Evolutionary conservation across 2,888 invertebrate genomes (phyloP).

Genomic region (Cyrtodaria siliqua): DNA sequence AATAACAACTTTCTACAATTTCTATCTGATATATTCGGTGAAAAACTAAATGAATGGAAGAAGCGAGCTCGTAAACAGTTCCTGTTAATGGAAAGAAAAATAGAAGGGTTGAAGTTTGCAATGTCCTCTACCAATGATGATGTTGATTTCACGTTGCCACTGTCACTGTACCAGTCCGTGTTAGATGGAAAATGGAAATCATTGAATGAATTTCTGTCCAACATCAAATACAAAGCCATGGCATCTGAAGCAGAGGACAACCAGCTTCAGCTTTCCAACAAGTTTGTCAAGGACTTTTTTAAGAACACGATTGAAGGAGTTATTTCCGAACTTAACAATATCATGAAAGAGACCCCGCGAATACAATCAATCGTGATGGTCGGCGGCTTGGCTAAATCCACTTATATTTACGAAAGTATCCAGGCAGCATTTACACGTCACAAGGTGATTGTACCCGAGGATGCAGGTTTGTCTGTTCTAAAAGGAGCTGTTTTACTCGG

Average conservation of each 20-base stretch:
- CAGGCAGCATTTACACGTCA: too few species aligned
- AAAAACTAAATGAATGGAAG: constrained; percentile 5
- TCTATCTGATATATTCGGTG: constrained; percentile 14
- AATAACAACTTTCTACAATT: constrained; percentile 19
- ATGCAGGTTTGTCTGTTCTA: too few species aligned
- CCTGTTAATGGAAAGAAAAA: constrained; percentile 15
- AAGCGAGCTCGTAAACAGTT: constrained; percentile 7
- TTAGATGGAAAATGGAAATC: background rate
- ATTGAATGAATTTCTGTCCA: constrained; percentile 1
- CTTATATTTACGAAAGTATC: too few species aligned
- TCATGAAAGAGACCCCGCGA: background rate
- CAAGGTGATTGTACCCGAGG: too few species aligned
- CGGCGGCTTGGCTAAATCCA: constrained; percentile 32
- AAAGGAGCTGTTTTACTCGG: too few species aligned
- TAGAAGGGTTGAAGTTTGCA: constrained; percentile 27
- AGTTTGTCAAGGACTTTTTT: constrained; percentile 15
- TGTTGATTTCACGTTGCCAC: constrained; percentile 16
- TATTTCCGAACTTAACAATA: constrained; percentile 4
- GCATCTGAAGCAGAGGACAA: constrained; percentile 5
- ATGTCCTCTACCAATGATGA: constrained; percentile 4
- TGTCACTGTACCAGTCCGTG: background rate
- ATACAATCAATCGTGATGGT: constrained; percentile 24
- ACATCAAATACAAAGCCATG: too few species aligned
- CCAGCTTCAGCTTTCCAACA: constrained; percentile 17
- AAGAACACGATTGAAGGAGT: constrained; percentile 15